Evolutionary conservation across 2,113 vertebrate species (phyloP).

Genomic region (Sylvietta virens): DNA sequence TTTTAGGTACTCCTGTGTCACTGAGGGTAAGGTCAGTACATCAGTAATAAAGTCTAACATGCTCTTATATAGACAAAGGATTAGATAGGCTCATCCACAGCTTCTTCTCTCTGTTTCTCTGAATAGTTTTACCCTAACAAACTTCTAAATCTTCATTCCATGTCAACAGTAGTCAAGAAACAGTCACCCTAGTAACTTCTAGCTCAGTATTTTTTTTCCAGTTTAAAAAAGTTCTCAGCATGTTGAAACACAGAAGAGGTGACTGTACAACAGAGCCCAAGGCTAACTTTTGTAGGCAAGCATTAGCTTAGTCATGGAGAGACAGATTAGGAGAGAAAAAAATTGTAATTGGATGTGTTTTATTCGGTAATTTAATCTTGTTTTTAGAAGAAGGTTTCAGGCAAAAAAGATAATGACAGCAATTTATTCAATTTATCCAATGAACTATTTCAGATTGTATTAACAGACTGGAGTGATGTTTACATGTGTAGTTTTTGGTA

Average conservation of each 20-base stretch:
- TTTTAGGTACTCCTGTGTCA: not conserved
- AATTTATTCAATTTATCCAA: not conserved
- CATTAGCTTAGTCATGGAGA: not conserved
- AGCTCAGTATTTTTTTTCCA: slow-evolving; percentile 27
- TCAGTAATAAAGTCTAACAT: not conserved
- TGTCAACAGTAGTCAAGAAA: not conserved
- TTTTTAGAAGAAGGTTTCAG: slow-evolving; percentile 21
- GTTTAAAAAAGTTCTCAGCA: not conserved
- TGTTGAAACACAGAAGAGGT: slow-evolving; percentile 47
- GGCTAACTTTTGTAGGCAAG: slow-evolving; percentile 36
- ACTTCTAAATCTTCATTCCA: not conserved
- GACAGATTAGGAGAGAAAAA: slow-evolving; percentile 3
- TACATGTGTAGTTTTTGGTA: not conserved
- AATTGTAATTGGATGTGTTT: not conserved
- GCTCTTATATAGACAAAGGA: not conserved
- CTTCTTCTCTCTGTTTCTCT: not conserved
- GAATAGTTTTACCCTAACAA: not conserved
- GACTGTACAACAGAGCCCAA: slow-evolving; percentile 40
- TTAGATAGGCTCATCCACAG: not conserved
- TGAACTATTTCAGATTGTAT: slow-evolving; percentile 12
- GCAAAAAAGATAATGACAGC: slow-evolving; percentile 26
- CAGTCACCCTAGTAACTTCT: slow-evolving; percentile 52
- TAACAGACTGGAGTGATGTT: not conserved
- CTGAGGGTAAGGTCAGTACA: not conserved
- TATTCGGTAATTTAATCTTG: slow-evolving; percentile 19